Evolutionary conservation across 2,797 vertebrate species (phyloP).

Genomic region (Paratrypauchen microcephalus): DNA sequence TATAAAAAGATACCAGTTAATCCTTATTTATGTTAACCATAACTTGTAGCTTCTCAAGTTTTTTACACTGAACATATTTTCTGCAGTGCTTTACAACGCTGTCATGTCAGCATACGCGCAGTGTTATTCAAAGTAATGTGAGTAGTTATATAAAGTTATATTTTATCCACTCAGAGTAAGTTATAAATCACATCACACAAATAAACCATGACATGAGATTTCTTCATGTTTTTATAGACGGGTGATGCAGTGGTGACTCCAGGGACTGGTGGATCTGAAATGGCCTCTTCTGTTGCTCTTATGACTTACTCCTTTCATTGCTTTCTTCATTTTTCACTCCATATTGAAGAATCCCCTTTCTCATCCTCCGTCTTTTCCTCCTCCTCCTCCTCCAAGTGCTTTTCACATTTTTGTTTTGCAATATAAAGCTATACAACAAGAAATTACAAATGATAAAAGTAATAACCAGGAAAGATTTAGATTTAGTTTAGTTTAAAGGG

Average conservation of each 20-base stretch:
- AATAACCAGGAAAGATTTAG: no score
- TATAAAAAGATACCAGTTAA: no score
- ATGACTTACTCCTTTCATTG: background rate
- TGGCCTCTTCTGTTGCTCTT: slow-evolving; percentile 4
- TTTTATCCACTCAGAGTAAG: background rate
- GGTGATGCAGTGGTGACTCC: slow-evolving; percentile 1
- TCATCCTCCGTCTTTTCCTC: background rate
- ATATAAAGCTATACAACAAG: background rate
- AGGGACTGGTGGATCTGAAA: background rate
- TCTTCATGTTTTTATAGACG: slow-evolving; percentile 5
- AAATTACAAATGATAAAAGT: no score
- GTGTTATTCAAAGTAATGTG: background rate
- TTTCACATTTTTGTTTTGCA: slow-evolving; percentile 2
- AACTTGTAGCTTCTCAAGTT: background rate
- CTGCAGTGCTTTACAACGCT: background rate
- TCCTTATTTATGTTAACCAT: background rate
- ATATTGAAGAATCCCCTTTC: background rate
- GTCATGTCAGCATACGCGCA: background rate
- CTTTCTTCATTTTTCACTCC: background rate
- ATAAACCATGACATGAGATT: slow-evolving; percentile 5
- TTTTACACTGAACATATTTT: background rate
- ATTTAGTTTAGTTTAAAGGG: no score
- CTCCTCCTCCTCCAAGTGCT: background rate
- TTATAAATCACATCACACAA: slow-evolving; percentile 4
- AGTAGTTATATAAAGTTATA: background rate